phyloP scores from a whole-genome alignment of 2,113 vertebrate genomes.

The Struthio camelus region DNA sequence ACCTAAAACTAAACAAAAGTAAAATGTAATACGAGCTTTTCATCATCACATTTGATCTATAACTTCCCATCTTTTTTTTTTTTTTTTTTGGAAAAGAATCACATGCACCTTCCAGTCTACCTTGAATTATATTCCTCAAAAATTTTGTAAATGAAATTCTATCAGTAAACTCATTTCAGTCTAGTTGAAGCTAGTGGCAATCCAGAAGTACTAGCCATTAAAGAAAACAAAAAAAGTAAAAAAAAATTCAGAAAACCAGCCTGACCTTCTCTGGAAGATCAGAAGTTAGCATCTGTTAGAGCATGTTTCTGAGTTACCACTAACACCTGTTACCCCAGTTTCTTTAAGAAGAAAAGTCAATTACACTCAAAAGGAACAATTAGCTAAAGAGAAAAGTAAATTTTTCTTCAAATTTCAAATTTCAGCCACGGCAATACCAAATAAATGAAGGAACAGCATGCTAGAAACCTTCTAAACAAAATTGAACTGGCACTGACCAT shows the following conservation, averaged over 20 bases:
- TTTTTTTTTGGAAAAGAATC: neutral
- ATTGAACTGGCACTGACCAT: neutral
- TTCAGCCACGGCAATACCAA: neutral
- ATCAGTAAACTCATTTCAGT: neutral
- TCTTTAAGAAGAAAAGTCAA: neutral
- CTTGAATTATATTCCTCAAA: neutral
- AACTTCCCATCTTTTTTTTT: neutral
- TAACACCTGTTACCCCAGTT: neutral
- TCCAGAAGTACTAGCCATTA: neutral
- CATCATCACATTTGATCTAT: neutral
- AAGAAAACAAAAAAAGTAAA: neutral
- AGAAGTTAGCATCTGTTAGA: neutral
- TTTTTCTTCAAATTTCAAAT: neutral
- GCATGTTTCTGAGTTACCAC: neutral
- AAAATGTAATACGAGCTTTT: neutral
- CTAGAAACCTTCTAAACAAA: neutral
- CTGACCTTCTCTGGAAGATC: neutral
- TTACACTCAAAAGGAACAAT: neutral
- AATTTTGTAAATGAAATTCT: neutral
- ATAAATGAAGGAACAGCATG: neutral
- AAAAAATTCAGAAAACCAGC: neutral
- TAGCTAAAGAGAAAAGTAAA: neutral
- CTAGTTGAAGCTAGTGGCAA: neutral
- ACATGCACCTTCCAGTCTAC: neutral
- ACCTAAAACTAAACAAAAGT: conserved; percentile 70